Conservation (phyloP, 2,113 vertebrate species). For the Calyptomena viridis region DNA sequence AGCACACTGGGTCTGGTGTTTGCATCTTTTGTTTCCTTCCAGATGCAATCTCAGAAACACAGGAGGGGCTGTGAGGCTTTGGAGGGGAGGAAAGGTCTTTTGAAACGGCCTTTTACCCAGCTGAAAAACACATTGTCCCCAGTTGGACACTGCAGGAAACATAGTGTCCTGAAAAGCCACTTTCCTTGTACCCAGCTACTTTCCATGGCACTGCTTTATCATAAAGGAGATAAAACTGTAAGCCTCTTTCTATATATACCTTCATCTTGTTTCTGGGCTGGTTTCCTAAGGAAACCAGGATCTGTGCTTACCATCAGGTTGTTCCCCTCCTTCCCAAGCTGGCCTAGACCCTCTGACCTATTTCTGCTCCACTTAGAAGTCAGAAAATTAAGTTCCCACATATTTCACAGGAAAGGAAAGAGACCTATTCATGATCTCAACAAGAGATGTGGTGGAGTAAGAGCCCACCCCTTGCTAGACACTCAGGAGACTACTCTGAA, state of each 20-base stretch:
- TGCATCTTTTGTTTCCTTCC: constrained; percentile 48
- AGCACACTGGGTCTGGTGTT: constrained; percentile 33
- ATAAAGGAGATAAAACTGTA: background rate
- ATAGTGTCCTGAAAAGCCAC: background rate
- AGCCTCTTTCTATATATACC: background rate
- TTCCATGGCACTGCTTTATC: constrained; percentile 17
- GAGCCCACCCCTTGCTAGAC: background rate
- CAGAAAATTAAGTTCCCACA: background rate
- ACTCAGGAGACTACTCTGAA: background rate
- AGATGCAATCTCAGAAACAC: constrained; percentile 32
- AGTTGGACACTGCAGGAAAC: background rate
- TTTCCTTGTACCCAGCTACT: background rate
- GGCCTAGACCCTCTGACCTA: background rate
- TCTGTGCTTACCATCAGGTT: background rate
- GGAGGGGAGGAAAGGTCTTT: background rate
- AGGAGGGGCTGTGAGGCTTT: background rate
- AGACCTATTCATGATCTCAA: background rate
- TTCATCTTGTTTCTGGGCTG: background rate
- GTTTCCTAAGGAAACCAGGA: background rate
- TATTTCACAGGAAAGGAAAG: background rate
- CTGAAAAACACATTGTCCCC: background rate
- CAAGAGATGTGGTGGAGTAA: rapidly evolving
- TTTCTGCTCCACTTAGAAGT: background rate
- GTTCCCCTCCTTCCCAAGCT: background rate
- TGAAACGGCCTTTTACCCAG: background rate